Base-by-base conservation (phyloP, 2,888 invertebrate genomes). In the Hemaris fuciformis region DNA sequence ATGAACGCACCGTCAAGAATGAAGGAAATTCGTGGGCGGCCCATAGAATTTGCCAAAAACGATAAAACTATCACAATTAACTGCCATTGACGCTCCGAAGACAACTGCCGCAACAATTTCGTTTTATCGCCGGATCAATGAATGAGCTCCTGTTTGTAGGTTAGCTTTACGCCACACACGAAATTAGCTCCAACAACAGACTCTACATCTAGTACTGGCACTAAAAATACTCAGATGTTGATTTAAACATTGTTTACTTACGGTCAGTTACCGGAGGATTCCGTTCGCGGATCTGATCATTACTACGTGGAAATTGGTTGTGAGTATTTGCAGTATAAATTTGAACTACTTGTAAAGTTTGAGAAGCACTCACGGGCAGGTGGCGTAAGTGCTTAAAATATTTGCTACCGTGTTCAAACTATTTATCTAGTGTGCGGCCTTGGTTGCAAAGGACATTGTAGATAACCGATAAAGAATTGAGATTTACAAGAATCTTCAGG, bases 111-210 rank as follows among this genome's bases (percentile, higher is more conserved):
- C 48, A 60, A 60, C 41, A 41, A 53, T 18, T 18, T 20, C 38
- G 20, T 42, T 60, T 60, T 42, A 60, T 41, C 15, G 53, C 53
- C 20, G 27, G 34, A 27, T 53, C 53, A 53, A 60, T 60, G 53
- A 60, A 60, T 60, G 53, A 60, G 27, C 18, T 38, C 3, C 15
- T 41, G 60, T 53, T 38, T 60, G 60, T 41, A 60, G 41, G 53
- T 60, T 60, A 60, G 15, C 18, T 53, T 60, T 41, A 53, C 27
- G 27, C 27, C 15, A 53, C 53, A 53, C 27, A 53, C 31, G 31
- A 31, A 53, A 53, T 53, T 53, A 53, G 53, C 53, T 53, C 27
- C 27, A 53, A 31, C 18, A 31, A 31, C 31, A 31, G 31, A 53
- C 48, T 48, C 27, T 15, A 7, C 27, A 48, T 48, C 25, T 48